Conservation (phyloP, 2,113 vertebrate species). For the Danio rerio region GRCz12tu NC_133193.1:22557501-22558000, state of each 20-base stretch:
- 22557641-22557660: constrained; percentile 66
- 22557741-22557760: constrained; percentile 73
- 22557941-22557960: not conserved
- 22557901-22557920: not conserved
- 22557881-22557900: constrained; percentile 61
- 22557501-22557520: constrained; percentile 63
- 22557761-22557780: constrained; percentile 62
- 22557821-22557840: constrained; percentile 18
- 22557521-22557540: constrained; percentile 73
- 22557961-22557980: not conserved
- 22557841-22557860: constrained; percentile 56
- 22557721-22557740: constrained; percentile 64
- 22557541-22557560: constrained; percentile 70
- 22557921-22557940: not conserved
- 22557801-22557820: constrained; percentile 43
- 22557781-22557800: constrained; percentile 39
- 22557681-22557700: constrained; percentile 59
- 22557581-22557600: constrained; percentile 70
- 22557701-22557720: constrained; percentile 72
- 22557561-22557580: constrained; percentile 71
- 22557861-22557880: constrained; percentile 53
- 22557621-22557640: constrained; percentile 61
- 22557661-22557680: constrained; percentile 53
- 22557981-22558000: constrained; percentile 7
- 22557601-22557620: constrained; percentile 45